Base-by-base conservation (phyloP, 2,113 vertebrate genomes). In the Mastomys natalensis region DNA sequence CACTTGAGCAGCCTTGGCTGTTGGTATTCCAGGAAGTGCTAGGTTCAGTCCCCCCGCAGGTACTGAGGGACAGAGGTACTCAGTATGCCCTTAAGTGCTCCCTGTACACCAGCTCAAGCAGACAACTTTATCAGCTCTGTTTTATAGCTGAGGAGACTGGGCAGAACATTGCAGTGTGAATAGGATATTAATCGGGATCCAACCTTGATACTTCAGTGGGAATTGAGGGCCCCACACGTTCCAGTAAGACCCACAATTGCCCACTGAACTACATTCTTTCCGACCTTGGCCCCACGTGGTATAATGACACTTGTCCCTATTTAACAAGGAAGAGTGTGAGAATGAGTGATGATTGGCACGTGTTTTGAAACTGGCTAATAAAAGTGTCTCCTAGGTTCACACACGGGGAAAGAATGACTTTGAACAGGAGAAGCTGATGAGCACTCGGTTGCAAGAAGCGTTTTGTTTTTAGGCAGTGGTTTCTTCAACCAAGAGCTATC, bases 381-480 rank as follows among this genome's bases (percentile, higher is more conserved):
- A 96, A 98, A 96, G 68, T 70, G 62, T 93, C 73, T 95, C 0
- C 0, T 91, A 70, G 73, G 89, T 77, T 91, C 89, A 66, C 93
- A 89, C 37, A 70, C 70, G n/a, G 68, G 82, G 45, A 93, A 89
- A 87, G 43, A 93, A 95, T 88, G 73, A 76, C 90, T 97, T 96
- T 96, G 94, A 96, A 94, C 95, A 95, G 74, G 66, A 91, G 60
- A 96, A 94, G 95, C 76, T 73, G 86, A 94, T 87, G 92, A 93
- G 55, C 73, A 43, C 48, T 92, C 60, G 78, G 26, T 43, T 77
- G 58, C 76, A 80, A 82, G 87, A 77, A 95, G 53, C 45, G 4
- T 96, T 97, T 97, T 95, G 91, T 68, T 95, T 97, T 98, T 92
- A 96, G 92, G 96, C 88, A 95, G 66, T 92, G 74, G 89, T 97